Evolutionary conservation across 2,113 vertebrate genomes (phyloP), one percentile per base, ranked within the genome.

Genomic region (Cyrtonyx montezumae): DNA sequence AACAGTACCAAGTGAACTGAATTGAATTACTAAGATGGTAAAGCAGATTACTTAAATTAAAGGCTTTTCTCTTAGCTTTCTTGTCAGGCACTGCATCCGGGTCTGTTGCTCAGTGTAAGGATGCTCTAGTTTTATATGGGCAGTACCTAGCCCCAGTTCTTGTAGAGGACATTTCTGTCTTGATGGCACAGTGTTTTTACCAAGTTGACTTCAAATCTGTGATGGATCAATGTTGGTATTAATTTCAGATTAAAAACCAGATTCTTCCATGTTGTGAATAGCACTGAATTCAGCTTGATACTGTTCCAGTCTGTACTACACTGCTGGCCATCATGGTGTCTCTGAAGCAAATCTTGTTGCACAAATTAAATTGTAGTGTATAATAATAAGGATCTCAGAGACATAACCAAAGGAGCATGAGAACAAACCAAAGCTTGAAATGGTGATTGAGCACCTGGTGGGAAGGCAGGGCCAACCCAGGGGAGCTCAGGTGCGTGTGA

Each of bases 21-120:
- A 88, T 88, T 88, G 65, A 73, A 62, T 36, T 86, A 86, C n/a
- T 76, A 79, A 91, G 56, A 87, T 84, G 91, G 62, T 66, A 61
- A 74, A 77, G 43, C 82, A 77, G 80, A 80, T 83, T 37, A 79
- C 70, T n/a, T 30, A 87, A 88, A 66, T 78, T 51, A 61, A 62
- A 49, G 83, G 40, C n/a, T 93, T 71, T 90, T 34, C 36, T 83
- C 30, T 63, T 66, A 62, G 66, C 74, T 90, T 36, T 22, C 3
- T 0, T 0, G 77, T 70, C 66, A 42, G 46, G 36, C 15, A 1
- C 21, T 26, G 40, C 11, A 37, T 61, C 49, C 34, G 46, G 49
- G 8, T 75, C 66, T 93, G 28, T 22, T 8, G n/a, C 43, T 76
- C 82, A 11, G 20, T 36, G 8, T 40, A 45, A 71, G n/a, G 36